Base-by-base conservation (phyloP, 1,140 invertebrate species). In the Drosophila kanapiae region DNA sequence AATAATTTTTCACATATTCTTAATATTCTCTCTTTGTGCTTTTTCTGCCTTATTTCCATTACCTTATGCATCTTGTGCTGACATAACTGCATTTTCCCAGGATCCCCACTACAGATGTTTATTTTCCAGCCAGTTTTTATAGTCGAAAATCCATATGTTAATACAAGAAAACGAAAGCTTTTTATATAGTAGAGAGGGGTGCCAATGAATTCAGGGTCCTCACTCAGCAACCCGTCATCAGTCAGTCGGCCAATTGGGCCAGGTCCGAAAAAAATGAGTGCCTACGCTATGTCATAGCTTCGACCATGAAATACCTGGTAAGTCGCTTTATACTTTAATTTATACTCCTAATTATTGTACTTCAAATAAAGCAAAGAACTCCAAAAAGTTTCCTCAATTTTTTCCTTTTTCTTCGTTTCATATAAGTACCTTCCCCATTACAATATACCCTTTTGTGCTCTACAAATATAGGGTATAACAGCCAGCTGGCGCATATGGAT, bases 401-500 rank as follows among this genome's bases (percentile, higher is more conserved):
- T 23, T 23, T 23, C 3, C 23, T 2, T 23, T 23, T 23, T 23
- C 23, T 37, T 31, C 7, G 5, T 31, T 23, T 27, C 45, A 4
- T n/a, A 49, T 14, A 23, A 23, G 23, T 23, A 6, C 1, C 10
- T 31, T 7, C 5, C 3, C 5, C 13, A 48, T 9, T 3, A 14
- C 48, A 3, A 23, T 27, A 56, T 56, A 38, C 53, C 53, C 18
- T 23, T 14, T 18, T 23, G 7, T 3, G 6, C 18, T 5, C 7
- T 27, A 10, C 4, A 56, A 38, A n/a, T 38, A 14, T 13, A 10
- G 53, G 53, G 35, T 56, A 56, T n/a, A 10, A 10, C 35, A 10
- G 60, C 54, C 57, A 70, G 42, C 45, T 78, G 59, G 43, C 68
- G 61, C 27, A 54, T 18, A 51, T 40, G 65, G 18, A 45, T 79